Evolutionary conservation across 2,797 vertebrate genomes (phyloP).

Genomic region (Chelon labrosus): DNA sequence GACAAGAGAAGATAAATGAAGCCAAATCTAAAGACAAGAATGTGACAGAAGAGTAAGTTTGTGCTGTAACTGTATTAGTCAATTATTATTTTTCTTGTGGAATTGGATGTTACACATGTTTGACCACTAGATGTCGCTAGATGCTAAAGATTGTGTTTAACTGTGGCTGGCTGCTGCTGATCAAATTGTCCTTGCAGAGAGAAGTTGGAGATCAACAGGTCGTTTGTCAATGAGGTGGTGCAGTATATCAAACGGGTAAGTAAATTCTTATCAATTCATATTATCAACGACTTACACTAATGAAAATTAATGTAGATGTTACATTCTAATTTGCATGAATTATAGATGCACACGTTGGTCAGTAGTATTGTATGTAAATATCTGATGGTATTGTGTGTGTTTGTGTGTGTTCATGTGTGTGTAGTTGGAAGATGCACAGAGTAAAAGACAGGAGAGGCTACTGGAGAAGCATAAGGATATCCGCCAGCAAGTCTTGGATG

Average conservation of each 20-base stretch:
- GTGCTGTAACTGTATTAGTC: background rate
- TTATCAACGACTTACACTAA: background rate
- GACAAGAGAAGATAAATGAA: slow-evolving; percentile 97
- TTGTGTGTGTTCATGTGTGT: slow-evolving; percentile 43
- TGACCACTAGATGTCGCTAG: slow-evolving; percentile 72
- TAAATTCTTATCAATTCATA: background rate
- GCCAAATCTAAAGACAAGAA: slow-evolving; percentile 96
- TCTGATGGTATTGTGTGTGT: too few relatives aligned
- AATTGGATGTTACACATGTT: background rate
- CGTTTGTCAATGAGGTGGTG: slow-evolving; percentile 97
- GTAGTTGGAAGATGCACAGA: slow-evolving; percentile 96
- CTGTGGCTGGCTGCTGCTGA: background rate
- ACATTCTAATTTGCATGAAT: background rate
- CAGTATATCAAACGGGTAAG: slow-evolving; percentile 97
- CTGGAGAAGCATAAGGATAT: slow-evolving; percentile 96
- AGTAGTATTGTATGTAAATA: background rate
- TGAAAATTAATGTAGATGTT: background rate
- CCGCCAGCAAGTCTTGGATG: slow-evolving; percentile 95
- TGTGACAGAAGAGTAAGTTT: slow-evolving; percentile 95
- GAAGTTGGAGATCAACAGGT: slow-evolving; percentile 98
- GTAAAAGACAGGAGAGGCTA: slow-evolving; percentile 94
- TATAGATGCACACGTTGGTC: background rate
- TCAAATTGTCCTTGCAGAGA: slow-evolving; percentile 82
- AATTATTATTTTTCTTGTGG: background rate
- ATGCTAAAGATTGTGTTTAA: slow-evolving; percentile 13